Conservation (phyloP, 2,113 vertebrate species). For the Heterochromis multidens region DNA sequence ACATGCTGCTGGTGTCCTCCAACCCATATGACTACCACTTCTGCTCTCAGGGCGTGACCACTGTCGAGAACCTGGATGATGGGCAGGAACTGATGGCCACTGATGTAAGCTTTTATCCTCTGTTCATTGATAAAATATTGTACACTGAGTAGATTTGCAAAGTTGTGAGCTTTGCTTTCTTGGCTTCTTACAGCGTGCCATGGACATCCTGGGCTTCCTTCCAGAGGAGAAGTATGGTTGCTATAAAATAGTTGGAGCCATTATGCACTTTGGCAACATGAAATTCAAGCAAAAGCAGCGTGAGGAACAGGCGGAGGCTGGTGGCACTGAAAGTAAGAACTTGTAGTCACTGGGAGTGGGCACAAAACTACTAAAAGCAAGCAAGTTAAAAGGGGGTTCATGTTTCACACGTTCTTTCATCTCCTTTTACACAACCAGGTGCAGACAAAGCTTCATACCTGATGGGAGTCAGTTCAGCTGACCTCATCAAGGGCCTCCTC, state of each 20-base stretch:
- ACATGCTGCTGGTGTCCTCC: conserved; percentile 91
- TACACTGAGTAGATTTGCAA: not conserved
- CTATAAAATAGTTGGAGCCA: conserved; percentile 93
- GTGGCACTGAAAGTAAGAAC: conserved; percentile 89
- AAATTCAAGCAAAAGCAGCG: conserved; percentile 95
- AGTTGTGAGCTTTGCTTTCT: not conserved
- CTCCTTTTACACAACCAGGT: conserved; percentile 67
- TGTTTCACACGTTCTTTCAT: not conserved
- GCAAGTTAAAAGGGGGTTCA: not conserved
- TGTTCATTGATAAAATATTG: not conserved
- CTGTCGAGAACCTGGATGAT: conserved; percentile 88
- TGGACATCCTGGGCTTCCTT: conserved; percentile 93
- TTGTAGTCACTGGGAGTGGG: not conserved
- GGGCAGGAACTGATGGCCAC: conserved; percentile 87
- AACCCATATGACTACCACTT: conserved; percentile 95
- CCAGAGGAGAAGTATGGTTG: conserved; percentile 87
- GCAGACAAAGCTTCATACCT: conserved; percentile 94
- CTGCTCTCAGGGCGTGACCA: conserved; percentile 92
- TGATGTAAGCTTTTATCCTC: conserved; percentile 74
- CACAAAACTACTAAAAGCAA: not conserved
- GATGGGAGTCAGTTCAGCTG: conserved; percentile 93
- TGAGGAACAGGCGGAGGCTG: conserved; percentile 91
- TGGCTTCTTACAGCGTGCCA: conserved; percentile 79
- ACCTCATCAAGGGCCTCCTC: conserved; percentile 91
- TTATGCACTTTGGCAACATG: conserved; percentile 98